phyloP scores from a whole-genome alignment of 2,888 invertebrate species.

The Tryphoninae sp. region DNA sequence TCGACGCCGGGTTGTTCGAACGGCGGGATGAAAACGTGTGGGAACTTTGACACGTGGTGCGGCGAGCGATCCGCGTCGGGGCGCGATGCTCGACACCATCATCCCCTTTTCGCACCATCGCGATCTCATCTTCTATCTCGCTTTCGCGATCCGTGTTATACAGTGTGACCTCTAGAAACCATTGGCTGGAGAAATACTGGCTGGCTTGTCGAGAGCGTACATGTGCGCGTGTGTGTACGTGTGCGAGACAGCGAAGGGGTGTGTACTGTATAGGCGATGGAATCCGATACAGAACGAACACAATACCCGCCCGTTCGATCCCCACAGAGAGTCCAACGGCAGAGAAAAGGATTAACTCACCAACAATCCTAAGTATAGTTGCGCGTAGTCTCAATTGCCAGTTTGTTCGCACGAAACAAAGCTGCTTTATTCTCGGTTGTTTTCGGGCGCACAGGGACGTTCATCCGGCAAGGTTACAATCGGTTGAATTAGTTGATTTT shows the following conservation, averaged over 20 bases:
- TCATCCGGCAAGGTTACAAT: conserved; percentile 25
- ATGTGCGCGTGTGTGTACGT: neutral
- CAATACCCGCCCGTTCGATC: conserved; percentile 44
- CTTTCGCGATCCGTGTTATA: neutral
- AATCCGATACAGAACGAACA: conserved; percentile 47
- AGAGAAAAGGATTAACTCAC: conserved; percentile 55
- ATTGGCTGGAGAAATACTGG: conserved; percentile 34
- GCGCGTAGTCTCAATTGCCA: conserved; percentile 18
- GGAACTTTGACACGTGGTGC: conserved; percentile 55
- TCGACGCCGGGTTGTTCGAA: conserved; percentile 30
- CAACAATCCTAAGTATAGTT: conserved; percentile 54
- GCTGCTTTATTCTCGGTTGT: conserved; percentile 50
- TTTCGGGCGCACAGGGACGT: conserved; percentile 14
- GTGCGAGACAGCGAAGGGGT: neutral
- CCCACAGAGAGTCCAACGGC: conserved; percentile 23
- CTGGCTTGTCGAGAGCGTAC: conserved; percentile 28
- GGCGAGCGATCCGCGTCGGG: conserved; percentile 41
- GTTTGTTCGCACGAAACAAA: conserved; percentile 40
- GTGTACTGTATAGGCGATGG: conserved; percentile 2
- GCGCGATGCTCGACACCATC: conserved; percentile 47
- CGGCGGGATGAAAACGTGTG: conserved; percentile 47
- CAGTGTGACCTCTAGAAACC: conserved; percentile 36
- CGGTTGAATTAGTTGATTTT: conserved; percentile 31
- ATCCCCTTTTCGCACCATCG: conserved; percentile 20
- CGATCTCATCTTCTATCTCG: conserved; percentile 28